A percentile compares a stretch with the other conserved stretches of the same genome.
Conservation (phyloP, 2,888 invertebrate species). For the Cerastis rubricosa region DNA sequence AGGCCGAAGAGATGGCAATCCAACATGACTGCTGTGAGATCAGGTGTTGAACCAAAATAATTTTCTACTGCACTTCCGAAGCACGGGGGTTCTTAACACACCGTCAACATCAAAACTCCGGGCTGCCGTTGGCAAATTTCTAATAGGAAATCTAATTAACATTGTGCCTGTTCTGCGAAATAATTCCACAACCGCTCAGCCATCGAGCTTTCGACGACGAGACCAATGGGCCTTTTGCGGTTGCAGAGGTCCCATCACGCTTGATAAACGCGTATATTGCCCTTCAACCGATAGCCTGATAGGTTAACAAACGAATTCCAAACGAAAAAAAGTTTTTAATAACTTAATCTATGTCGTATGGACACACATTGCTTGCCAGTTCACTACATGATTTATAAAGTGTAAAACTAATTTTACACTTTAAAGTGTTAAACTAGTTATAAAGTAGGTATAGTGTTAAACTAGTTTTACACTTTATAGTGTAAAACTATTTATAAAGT, state of each 20-base stretch:
- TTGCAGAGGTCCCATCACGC: too few relatives aligned
- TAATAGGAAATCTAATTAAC: not conserved
- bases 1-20: not conserved
- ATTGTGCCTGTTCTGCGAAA: not conserved
- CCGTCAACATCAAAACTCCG: not conserved
- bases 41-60: not conserved
- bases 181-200: not conserved
- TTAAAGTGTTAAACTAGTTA: too few relatives aligned
- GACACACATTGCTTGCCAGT: constrained; percentile 32
- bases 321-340: constrained; percentile 27
- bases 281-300: not conserved
- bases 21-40: not conserved
- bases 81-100: not conserved
- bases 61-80: not conserved
- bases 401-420: constrained; percentile 34
- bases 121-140: not conserved
- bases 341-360: constrained; percentile 32
- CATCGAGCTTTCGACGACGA: too few relatives aligned
- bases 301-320: not conserved
- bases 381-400: constrained; percentile 26
- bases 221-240: too few relatives aligned
- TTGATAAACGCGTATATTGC: too few relatives aligned
- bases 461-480: too few relatives aligned
- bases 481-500: too few relatives aligned
- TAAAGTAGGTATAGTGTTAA: too few relatives aligned